Evolutionary conservation across 2,113 vertebrate genomes (phyloP).

Genomic region (Silurus asotus): DNA sequence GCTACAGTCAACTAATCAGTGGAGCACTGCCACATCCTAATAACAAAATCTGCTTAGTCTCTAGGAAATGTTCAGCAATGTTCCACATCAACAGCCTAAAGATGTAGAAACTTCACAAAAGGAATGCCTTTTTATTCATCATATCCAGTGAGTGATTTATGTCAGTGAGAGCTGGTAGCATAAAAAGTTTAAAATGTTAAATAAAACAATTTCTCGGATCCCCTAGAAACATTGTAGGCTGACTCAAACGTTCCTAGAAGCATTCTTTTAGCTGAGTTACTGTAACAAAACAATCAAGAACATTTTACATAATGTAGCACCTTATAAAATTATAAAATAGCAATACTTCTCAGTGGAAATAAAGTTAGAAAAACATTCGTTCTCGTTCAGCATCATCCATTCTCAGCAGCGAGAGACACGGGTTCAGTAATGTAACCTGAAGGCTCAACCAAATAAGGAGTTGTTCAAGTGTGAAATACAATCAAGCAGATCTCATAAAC

Average conservation of each 20-base stretch:
- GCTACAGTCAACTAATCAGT: neutral
- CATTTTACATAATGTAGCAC: neutral
- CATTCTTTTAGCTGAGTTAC: neutral
- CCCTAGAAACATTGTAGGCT: neutral
- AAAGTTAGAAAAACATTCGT: neutral
- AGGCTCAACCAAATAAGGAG: constrained; percentile 45
- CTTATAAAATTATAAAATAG: too few relatives aligned
- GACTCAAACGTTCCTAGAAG: neutral
- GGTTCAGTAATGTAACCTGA: neutral
- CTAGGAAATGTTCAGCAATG: neutral
- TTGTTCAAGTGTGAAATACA: constrained; percentile 38
- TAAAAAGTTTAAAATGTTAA: neutral
- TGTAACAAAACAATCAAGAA: neutral
- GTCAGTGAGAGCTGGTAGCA: neutral
- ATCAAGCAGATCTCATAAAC: constrained; percentile 25
- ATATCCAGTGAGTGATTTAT: neutral
- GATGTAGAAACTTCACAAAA: neutral
- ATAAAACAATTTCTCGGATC: neutral
- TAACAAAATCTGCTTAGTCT: neutral
- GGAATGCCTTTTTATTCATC: neutral
- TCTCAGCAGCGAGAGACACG: neutral
- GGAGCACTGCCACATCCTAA: neutral
- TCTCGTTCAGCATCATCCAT: neutral
- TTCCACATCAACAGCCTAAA: neutral
- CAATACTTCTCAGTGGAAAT: too few relatives aligned